Base-by-base conservation (phyloP, 2,888 invertebrate genomes). In the Cremastinae sp. region DNA sequence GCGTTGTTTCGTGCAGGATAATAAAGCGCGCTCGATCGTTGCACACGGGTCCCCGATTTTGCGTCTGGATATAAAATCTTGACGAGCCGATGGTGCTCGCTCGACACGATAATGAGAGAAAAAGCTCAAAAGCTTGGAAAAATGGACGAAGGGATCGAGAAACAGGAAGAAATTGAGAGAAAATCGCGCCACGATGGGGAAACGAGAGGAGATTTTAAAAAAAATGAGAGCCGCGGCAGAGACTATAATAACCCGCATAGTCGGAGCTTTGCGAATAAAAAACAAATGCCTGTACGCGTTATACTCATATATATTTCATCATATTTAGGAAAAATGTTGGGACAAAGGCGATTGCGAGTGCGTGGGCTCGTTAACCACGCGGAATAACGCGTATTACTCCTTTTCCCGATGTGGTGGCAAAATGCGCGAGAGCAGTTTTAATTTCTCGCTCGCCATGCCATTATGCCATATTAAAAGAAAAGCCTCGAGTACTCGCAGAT, bases 341-440 rank as follows among this genome's bases (percentile, higher is more conserved):
- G 74, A 81, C 80, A 81, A 81, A 82, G 76, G 76, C 64, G 65
- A 75, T 54, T 73, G 79, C 78, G 79, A 82, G 75, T 69, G 75
- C 73, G 68, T 64, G 74, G 80, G 79, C 83, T 84, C 81, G 84
- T 84, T 83, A 81, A 78, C 68, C 70, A 56, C 58, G 72, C 59
- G 69, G 71, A 78, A 78, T 73, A 70, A 45, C 59, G 58, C 16
- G 9, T 16, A 62, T 68, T 75, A 58, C 73, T 73, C 47, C 56
- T 61, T 64, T 53, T 54, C 38, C 61, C 12, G 22, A 41, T 41
- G 38, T 12, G 41, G 47, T 47, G 22, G 45, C 34, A 34, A 16
- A 49, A 53, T n/a, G 64, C 58, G 41, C 38, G 68, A 61, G 70
- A 59, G 74, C n/a, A n/a, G n/a, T n/a, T 80, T 81, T 83, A 79